phyloP scores from a whole-genome alignment of 1,140 invertebrate species.

The Paramacrobiotus metropolitanus region DNA sequence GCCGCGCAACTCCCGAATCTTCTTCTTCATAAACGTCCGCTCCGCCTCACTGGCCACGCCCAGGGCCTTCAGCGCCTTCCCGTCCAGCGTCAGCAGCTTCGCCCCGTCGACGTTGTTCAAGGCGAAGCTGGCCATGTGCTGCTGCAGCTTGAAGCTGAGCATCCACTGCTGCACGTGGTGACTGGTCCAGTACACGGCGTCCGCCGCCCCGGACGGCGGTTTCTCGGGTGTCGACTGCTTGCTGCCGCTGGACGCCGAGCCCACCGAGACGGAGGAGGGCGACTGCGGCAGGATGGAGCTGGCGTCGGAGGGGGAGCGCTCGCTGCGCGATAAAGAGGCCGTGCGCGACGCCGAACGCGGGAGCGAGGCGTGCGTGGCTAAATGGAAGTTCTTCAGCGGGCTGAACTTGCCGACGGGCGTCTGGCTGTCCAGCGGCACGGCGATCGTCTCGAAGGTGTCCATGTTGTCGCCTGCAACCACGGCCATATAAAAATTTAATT shows the following conservation, averaged over 20 bases:
- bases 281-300: too few species aligned
- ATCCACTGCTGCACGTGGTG: conserved; percentile 65
- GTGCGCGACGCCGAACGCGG: too few species aligned
- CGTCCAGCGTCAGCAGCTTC: conserved; percentile 52
- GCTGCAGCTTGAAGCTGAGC: conserved; percentile 47
- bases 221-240: not conserved
- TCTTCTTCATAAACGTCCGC: conserved; percentile 55
- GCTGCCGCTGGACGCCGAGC: not conserved
- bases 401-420: not conserved
- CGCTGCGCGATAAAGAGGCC: too few species aligned
- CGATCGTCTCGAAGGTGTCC: too few species aligned
- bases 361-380: not conserved
- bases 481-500: too few species aligned
- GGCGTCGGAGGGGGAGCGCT: too few species aligned
- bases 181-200: not conserved
- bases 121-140: conserved; percentile 57
- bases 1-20: conserved; percentile 56
- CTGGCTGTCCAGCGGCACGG: not conserved
- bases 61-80: conserved; percentile 58
- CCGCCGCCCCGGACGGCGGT: not conserved
- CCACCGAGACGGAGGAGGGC: too few species aligned
- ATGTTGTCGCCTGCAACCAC: too few species aligned
- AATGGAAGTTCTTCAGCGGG: not conserved
- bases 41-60: conserved; percentile 48
- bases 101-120: conserved; percentile 49